A percentile compares a stretch with the other conserved stretches of the same genome.
phyloP scores from a whole-genome alignment of 2,113 vertebrate genomes.

The Nesogale talazaci region DNA sequence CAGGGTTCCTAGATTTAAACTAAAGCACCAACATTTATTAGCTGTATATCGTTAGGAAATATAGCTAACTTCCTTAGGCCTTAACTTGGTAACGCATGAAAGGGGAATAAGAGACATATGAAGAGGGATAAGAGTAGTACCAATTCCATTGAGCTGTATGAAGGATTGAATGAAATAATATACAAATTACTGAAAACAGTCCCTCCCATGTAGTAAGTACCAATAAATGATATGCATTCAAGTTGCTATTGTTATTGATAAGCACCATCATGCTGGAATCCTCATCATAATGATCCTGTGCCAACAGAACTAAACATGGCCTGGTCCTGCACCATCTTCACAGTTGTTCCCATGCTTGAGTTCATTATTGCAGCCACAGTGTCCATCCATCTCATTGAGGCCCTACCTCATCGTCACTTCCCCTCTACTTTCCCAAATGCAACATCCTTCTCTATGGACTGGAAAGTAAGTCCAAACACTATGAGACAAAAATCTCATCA shows the following conservation, averaged over 20 bases:
- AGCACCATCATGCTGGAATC: not conserved
- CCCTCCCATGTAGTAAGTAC: not conserved
- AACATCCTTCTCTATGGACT: too few species aligned
- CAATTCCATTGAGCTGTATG: not conserved
- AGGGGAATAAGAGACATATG: not conserved
- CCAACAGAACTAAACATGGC: too few species aligned
- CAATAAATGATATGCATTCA: not conserved
- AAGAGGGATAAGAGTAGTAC: not conserved
- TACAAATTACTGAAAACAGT: not conserved
- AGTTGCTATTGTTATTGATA: not conserved
- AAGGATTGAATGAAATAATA: not conserved
- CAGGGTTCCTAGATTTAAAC: too few species aligned
- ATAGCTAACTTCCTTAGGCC: not conserved
- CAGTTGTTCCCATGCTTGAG: too few species aligned
- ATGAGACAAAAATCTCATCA: too few species aligned
- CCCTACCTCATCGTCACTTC: too few species aligned
- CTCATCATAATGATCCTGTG: not conserved
- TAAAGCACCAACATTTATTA: too few species aligned
- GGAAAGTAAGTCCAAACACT: too few species aligned
- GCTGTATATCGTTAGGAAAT: not conserved
- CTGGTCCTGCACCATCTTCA: too few species aligned
- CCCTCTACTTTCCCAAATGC: too few species aligned
- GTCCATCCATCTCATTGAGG: too few species aligned
- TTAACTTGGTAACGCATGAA: not conserved
- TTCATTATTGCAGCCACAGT: too few species aligned